These are phyloP conservation scores for Aratinga solstitialis DNA, from an alignment of 2,797 vertebrate genomes.

Conservation along the genomic window DNA sequence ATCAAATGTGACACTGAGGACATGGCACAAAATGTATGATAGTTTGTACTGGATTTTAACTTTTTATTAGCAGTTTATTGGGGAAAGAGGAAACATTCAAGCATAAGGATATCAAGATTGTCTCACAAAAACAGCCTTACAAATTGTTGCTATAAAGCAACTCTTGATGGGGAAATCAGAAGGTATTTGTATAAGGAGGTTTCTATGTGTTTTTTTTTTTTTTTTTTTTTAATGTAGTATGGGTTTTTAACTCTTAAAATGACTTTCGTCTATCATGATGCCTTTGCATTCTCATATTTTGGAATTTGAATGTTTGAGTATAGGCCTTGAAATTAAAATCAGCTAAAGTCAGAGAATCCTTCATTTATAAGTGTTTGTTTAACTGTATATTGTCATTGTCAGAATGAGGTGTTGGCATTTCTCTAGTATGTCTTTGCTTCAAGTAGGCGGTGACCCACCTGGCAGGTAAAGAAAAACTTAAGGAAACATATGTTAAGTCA, in stretches of 20 bases:
- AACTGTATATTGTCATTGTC: not conserved
- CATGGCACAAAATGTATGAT: not conserved
- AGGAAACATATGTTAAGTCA: not conserved
- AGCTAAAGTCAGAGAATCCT: not conserved
- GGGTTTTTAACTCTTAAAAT: not conserved
- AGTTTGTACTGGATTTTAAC: not conserved
- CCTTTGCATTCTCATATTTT: not conserved
- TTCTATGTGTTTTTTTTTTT: not conserved
- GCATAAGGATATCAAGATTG: not conserved
- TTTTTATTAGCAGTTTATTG: not conserved
- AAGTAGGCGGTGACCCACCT: not conserved
- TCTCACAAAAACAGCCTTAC: not conserved
- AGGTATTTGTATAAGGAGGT: not conserved
- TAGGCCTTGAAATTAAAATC: not conserved
- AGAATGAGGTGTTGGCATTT: not conserved
- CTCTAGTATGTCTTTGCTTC: not conserved
- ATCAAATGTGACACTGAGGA: not conserved
- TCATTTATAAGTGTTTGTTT: not conserved
- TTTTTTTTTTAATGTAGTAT: not conserved
- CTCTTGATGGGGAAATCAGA: not conserved
- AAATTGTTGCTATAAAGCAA: not conserved
- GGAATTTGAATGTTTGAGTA: not conserved
- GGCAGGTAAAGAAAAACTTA: not conserved
- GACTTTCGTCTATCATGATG: not conserved
- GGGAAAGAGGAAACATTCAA: not conserved